Percentiles rank a stretch among this genome's conserved stretches.
These are phyloP conservation scores for Arenicola marina DNA, from an alignment of 2,888 invertebrate genomes.

Conservation along the genomic window DNA sequence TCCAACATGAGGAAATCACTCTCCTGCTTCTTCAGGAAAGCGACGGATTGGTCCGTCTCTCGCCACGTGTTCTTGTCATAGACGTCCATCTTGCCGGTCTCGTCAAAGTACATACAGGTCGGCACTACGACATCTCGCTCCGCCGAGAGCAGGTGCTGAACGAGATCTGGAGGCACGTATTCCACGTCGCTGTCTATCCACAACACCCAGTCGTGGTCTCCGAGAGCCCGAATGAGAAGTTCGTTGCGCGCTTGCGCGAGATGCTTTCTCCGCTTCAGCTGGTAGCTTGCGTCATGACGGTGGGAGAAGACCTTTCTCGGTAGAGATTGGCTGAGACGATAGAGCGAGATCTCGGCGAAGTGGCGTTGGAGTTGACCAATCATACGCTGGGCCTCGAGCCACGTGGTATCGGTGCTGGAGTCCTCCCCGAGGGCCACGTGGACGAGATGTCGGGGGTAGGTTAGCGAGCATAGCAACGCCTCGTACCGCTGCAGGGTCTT, in stretches of 20 bases:
- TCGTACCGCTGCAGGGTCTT: slow-evolving; percentile 39
- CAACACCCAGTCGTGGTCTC: slow-evolving; percentile 42
- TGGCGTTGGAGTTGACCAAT: slow-evolving; percentile 10
- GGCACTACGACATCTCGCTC: slow-evolving; percentile 46
- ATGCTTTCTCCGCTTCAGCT: slow-evolving; percentile 44
- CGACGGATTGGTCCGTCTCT: slow-evolving; percentile 44
- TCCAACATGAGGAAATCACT: slow-evolving; percentile 45
- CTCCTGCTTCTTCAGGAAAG: slow-evolving; percentile 38
- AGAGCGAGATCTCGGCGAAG: slow-evolving; percentile 40
- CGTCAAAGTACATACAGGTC: slow-evolving; percentile 38
- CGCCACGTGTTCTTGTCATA: slow-evolving; percentile 56
- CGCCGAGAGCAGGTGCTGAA: slow-evolving; percentile 47
- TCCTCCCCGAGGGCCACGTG: slow-evolving; percentile 55
- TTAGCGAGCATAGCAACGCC: slow-evolving; percentile 39
- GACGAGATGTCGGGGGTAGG: slow-evolving; percentile 49
- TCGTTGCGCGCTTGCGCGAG: slow-evolving; percentile 48
- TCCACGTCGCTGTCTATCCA: slow-evolving; percentile 55
- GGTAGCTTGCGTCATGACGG: slow-evolving; percentile 38
- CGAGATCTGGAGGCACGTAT: slow-evolving; percentile 42
- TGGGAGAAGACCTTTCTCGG: neutral
- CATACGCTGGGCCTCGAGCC: slow-evolving; percentile 35
- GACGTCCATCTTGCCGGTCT: slow-evolving; percentile 23
- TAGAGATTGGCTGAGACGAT: slow-evolving; percentile 26
- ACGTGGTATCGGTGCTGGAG: slow-evolving; percentile 47
- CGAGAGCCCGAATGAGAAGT: slow-evolving; percentile 38